These are phyloP conservation scores for Ylistrum balloti DNA, from an alignment of 1,140 invertebrate genomes.

Conservation along the genomic window DNA sequence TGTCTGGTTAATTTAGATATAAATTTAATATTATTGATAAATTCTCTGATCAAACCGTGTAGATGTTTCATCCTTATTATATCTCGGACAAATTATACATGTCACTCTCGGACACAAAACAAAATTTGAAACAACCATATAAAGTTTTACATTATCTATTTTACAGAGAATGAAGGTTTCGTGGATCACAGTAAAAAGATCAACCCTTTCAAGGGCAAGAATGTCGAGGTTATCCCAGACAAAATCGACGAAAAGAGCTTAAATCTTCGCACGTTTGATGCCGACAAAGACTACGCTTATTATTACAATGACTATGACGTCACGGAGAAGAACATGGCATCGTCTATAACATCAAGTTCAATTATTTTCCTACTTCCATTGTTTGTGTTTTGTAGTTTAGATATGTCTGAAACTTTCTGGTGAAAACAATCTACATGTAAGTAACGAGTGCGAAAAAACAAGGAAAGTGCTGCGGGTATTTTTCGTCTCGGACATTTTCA, in stretches of 20 bases:
- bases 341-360: background rate
- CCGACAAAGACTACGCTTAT: conserved; percentile 16
- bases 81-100: no score
- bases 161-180: conserved; percentile 44
- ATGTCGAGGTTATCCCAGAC: conserved; percentile 44
- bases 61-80: background rate
- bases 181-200: conserved; percentile 28
- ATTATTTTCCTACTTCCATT: background rate
- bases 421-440: background rate
- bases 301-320: conserved; percentile 41
- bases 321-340: background rate
- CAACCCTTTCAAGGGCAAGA: conserved; percentile 50
- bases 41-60: no score
- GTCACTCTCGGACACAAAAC: no score
- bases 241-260: conserved; percentile 42
- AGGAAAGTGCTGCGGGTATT: background rate
- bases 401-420: background rate
- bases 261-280: background rate
- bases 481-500: background rate
- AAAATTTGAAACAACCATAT: no score
- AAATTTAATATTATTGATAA: no score
- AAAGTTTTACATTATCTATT: conserved; percentile 4
- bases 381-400: background rate
- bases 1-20: no score
- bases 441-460: background rate